Conservation (phyloP, 2,888 invertebrate species). For the Diachrysia chrysitis region DNA sequence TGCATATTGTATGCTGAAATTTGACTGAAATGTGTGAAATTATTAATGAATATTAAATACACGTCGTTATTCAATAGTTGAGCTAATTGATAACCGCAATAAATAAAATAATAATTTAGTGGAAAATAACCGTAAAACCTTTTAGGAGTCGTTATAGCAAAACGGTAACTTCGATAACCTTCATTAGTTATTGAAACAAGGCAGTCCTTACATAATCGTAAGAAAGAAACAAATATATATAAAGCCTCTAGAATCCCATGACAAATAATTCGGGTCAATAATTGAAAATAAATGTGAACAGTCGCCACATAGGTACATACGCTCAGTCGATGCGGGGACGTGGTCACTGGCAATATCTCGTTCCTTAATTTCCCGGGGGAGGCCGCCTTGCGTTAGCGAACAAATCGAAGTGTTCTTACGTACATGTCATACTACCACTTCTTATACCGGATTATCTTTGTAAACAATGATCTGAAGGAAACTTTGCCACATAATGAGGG, state of each 20-base stretch:
- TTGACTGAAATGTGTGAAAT: constrained; percentile 17
- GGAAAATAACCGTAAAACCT: not conserved
- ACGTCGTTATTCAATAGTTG: not conserved
- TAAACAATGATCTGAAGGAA: constrained; percentile 69
- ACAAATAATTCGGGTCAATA: constrained; percentile 58
- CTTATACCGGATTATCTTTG: constrained; percentile 73
- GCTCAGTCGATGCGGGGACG: constrained; percentile 67
- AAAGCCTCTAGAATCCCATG: constrained; percentile 41
- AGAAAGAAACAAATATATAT: constrained; percentile 17
- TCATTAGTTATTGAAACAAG: too few relatives aligned
- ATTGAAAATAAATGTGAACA: constrained; percentile 61
- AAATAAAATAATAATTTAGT: not conserved
- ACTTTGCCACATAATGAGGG: not conserved
- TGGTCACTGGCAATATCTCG: constrained; percentile 81
- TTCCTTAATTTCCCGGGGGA: constrained; percentile 86
- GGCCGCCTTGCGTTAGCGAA: constrained; percentile 74
- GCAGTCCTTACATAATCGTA: too few relatives aligned
- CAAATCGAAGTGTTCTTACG: constrained; percentile 83
- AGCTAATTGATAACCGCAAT: not conserved
- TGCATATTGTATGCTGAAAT: not conserved
- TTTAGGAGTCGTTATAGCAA: not conserved
- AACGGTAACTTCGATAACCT: not conserved
- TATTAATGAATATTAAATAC: constrained; percentile 8
- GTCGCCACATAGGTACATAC: constrained; percentile 47
- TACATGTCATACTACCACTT: constrained; percentile 73